Conservation (phyloP, 2,888 invertebrate genomes). For the Teinopalpus imperialis region DNA sequence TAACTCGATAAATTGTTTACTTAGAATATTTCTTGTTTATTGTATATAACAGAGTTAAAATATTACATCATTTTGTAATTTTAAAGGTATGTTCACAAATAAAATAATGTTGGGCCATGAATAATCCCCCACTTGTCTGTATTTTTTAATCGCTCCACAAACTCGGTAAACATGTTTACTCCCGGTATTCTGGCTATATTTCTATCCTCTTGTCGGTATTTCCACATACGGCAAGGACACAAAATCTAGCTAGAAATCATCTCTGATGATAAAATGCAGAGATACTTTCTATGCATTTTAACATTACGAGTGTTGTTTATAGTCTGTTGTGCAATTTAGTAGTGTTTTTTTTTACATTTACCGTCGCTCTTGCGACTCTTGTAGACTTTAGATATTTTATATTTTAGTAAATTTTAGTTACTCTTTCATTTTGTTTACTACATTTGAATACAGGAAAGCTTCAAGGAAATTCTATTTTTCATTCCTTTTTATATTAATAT, state of each 20-base stretch:
- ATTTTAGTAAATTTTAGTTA: constrained; percentile 13
- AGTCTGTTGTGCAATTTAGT: constrained; percentile 31
- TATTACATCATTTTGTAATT: no score
- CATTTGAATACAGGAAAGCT: no score
- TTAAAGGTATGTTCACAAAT: no score
- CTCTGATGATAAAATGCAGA: constrained; percentile 38
- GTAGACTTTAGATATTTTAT: constrained; percentile 7
- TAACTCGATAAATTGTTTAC: no score
- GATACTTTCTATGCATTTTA: constrained; percentile 40
- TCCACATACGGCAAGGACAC: constrained; percentile 54
- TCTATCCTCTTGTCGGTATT: constrained; percentile 69
- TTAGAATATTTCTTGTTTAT: no score
- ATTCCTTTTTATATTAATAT: no score
- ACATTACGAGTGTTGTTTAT: constrained; percentile 34
- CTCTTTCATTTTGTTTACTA: neutral
- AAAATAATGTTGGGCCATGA: constrained; percentile 32
- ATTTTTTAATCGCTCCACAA: constrained; percentile 60
- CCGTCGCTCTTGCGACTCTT: constrained; percentile 3
- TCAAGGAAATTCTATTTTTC: no score
- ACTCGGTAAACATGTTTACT: constrained; percentile 76
- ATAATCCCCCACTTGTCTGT: constrained; percentile 57
- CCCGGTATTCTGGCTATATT: constrained; percentile 62
- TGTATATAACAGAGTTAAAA: no score
- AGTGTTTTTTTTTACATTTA: constrained; percentile 19
- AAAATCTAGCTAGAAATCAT: constrained; percentile 44